Evolutionary conservation across 2,797 vertebrate genomes (phyloP), one percentile per base, ranked within the genome.

Genomic region (Karalla daura): DNA sequence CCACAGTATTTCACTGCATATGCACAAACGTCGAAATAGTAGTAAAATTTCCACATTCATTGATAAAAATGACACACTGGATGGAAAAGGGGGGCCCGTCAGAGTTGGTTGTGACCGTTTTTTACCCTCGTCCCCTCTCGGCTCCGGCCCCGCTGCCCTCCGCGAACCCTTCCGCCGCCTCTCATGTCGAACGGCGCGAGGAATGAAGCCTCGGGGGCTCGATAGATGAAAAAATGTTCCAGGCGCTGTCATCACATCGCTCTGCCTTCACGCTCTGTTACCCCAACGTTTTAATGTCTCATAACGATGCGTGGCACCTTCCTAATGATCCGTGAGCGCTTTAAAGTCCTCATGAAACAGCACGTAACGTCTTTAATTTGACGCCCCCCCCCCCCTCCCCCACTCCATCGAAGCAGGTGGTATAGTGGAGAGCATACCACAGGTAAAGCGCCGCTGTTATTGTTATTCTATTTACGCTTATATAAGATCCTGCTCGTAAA

Each of bases 171-270:
- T 71, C 60, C 58, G 64, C 49, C 21, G 44, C 59, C 36, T 58
- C 41, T 81, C 75, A 56, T 69, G 51, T 60, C 43, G 15, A 76
- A 60, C 27, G 32, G 65, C 47, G n/a, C 23, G 6, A 41, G 59
- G 49, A 76, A 46, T 49, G 59, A 59, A 56, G 68, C 61, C 71
- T 69, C 36, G 0, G 28, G 41, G 30, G 25, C 75, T 74, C 81
- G 68, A 88, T 45, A 44, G 51, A 80, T 70, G 56, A 46, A 85
- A n/a, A 47, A 17, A 6, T 51, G 54, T 81, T 81, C 64, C 69
- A 58, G 65, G 43, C 53, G 9, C 70, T 52, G 81, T 87, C 81
- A 79, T 71, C 72, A 45, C 65, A 49, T 75, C 75, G 63, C 50
- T 52, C 52, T 56, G 63, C 32, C 12, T 73, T 74, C 46, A 52